phyloP scores from a whole-genome alignment of 2,888 invertebrate genomes.

The Pseudococcus viburni region DNA sequence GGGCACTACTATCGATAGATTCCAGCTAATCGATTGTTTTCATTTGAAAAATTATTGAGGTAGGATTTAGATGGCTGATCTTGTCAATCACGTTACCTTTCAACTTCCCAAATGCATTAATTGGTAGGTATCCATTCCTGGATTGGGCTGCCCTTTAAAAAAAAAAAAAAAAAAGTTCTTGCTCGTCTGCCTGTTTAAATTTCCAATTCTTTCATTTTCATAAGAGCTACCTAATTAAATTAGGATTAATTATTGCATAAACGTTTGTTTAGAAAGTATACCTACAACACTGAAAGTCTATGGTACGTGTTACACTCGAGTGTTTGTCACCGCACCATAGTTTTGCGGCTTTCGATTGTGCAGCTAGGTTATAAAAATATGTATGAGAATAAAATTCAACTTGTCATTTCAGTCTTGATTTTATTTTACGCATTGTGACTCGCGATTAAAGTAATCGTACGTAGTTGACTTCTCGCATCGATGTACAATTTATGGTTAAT shows the following conservation, averaged over 20 bases:
- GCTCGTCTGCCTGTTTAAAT: neutral
- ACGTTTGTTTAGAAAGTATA: conserved; percentile 43
- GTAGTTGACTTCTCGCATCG: conserved; percentile 50
- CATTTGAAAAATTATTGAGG: neutral
- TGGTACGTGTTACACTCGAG: neutral
- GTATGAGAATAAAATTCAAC: conserved; percentile 6
- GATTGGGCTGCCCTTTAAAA: too few species aligned
- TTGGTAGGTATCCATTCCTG: too few species aligned
- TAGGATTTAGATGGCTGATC: neutral
- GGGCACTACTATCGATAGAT: neutral
- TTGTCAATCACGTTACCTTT: too few species aligned
- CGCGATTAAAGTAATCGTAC: conserved; percentile 13
- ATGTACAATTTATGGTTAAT: conserved; percentile 57
- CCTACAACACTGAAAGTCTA: neutral
- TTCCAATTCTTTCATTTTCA: neutral
- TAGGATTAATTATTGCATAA: neutral
- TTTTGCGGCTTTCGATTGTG: neutral
- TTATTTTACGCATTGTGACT: conserved; percentile 40
- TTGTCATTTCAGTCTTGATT: conserved; percentile 38
- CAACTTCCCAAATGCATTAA: too few species aligned
- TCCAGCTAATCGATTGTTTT: neutral
- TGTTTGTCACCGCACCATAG: neutral
- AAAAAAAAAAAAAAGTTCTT: neutral
- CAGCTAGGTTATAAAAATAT: neutral
- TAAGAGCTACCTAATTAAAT: neutral